Base-by-base conservation (phyloP, 2,888 invertebrate species). In the Iselma pallidipennis region DNA sequence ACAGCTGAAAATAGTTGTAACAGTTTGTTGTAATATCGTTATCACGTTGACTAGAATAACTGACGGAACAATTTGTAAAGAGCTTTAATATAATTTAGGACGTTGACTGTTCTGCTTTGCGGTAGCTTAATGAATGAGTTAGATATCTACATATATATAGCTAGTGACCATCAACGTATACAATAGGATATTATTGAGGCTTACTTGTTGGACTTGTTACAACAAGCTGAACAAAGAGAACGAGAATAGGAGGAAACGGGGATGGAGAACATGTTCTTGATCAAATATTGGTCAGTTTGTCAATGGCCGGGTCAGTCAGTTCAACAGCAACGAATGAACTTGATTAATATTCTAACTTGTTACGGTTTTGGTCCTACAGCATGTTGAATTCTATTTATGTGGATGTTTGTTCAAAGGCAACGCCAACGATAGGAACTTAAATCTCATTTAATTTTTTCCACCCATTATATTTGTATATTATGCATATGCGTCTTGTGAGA, bases 41-140 rank as follows among this genome's bases (percentile, higher is more conserved):
- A 70, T 68, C 69, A 62, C 37, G 53, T 57, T 54, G 58, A 70
- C 62, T 61, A 54, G 67, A 61, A 63, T 66, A 63, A 66, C 68
- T 68, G 69, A 71, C 66, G 70, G 72, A 71, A 72, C 73, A 73
- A 72, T 72, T 72, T 71, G 65, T 63, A 67, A 37, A 37, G 6
- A 16, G 67, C 60, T 67, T 69, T 72, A 72, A 72, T 69, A 65
- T 67, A 73, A 73, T 73, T 72, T 70, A 69, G 70, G 53, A 70
- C 68, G 70, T 69, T 67, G 69, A 68, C 72, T 70, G 69, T 71
- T 66, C 73, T 69, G 71, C 69, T 71, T 68, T 72, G 73, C 66
- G 72, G 73, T 49, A 33, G 61, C 31, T 63, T 67, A 69, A 69
- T 69, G 61, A 69, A 67, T 57, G 67, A 65, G 65, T 55, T 37